Conservation (phyloP, 2,888 invertebrate genomes). For the Proisotoma minuta region DNA sequence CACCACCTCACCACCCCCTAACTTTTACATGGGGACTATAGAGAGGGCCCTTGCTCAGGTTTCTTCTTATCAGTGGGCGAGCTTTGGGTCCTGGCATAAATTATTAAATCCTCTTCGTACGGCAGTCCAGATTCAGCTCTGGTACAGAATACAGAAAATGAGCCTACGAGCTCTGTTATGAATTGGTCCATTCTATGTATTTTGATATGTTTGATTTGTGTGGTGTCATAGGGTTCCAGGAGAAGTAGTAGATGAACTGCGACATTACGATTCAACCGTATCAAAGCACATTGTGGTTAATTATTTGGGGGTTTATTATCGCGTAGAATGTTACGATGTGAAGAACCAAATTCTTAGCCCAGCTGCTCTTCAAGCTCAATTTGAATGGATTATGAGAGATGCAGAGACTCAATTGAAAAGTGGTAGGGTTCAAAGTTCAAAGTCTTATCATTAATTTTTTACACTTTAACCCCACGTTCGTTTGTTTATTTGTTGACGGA, state of each 20-base stretch:
- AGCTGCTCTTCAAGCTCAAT: constrained; percentile 50
- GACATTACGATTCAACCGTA: constrained; percentile 51
- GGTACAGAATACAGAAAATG: no score
- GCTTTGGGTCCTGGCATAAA: no score
- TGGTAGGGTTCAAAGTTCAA: constrained; percentile 8
- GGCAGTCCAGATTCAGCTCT: no score
- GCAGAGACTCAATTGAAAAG: constrained; percentile 46
- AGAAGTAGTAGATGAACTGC: constrained; percentile 52
- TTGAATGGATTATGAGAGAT: constrained; percentile 53
- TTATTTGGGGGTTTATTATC: constrained; percentile 52
- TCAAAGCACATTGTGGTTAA: constrained; percentile 54
- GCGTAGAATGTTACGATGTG: constrained; percentile 51
- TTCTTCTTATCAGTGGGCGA: no score
- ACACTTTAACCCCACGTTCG: not conserved
- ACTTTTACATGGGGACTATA: no score
- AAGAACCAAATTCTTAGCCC: constrained; percentile 51
- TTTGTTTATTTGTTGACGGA: not conserved
- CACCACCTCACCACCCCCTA: no score
- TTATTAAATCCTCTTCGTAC: no score
- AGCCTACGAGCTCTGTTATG: no score
- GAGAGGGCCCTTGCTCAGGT: no score
- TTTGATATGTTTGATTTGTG: not conserved
- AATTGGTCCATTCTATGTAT: not conserved
- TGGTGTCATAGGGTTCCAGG: constrained; percentile 52
- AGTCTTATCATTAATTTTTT: not conserved